phyloP scores from a whole-genome alignment of 2,888 invertebrate species.

The Scaeva pyrastri region DNA sequence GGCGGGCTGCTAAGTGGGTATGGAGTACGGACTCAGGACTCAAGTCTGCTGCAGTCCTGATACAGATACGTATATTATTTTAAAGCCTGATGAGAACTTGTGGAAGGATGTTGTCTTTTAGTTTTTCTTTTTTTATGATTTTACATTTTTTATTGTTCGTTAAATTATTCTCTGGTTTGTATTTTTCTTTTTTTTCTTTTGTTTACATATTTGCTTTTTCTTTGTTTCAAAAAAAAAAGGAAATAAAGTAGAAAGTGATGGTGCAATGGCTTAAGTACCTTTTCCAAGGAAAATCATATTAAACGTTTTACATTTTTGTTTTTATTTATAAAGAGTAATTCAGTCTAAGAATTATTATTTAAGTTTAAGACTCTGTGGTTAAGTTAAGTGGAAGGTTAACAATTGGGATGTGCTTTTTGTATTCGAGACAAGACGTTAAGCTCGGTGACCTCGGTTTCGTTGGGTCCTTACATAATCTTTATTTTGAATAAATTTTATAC shows the following conservation, averaged over 20 bases:
- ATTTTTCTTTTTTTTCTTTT: background rate
- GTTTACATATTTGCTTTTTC: background rate
- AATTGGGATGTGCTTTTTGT: too few relatives aligned
- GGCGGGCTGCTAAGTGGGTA: background rate
- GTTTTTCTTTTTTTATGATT: background rate
- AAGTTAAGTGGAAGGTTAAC: too few relatives aligned
- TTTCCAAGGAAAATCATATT: too few relatives aligned
- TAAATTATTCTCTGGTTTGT: background rate
- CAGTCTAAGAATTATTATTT: too few relatives aligned
- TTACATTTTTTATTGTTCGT: background rate
- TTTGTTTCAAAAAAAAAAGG: background rate
- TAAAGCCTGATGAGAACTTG: constrained; percentile 14
- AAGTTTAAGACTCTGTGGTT: too few relatives aligned
- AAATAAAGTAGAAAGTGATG: background rate
- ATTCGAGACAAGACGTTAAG: too few relatives aligned
- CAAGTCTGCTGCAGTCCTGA: constrained; percentile 16
- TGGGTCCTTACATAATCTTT: too few relatives aligned
- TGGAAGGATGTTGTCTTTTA: constrained; percentile 1
- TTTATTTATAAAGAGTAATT: too few relatives aligned
- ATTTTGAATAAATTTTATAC: too few relatives aligned
- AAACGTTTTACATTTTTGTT: too few relatives aligned
- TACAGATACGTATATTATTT: background rate
- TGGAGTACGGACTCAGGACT: background rate
- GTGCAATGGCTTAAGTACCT: background rate
- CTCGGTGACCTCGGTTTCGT: too few relatives aligned